Percentiles rank a stretch among this genome's conserved stretches.
phyloP scores from a whole-genome alignment of 2,797 vertebrate species.

The Sternarchorhynchus goeldii region DNA sequence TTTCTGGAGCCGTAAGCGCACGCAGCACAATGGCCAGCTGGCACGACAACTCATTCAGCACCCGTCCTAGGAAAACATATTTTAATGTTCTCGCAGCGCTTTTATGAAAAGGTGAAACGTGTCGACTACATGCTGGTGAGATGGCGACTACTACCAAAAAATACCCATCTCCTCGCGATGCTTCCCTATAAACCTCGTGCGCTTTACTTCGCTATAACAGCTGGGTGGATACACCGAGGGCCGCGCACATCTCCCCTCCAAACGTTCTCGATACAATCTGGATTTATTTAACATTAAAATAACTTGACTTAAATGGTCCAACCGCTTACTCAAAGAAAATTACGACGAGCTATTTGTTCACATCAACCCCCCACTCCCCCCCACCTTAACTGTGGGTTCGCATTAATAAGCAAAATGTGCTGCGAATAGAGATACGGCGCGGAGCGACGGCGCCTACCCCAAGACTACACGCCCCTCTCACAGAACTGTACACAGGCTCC shows the following conservation, averaged over 20 bases:
- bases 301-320: not conserved
- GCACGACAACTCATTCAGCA: not conserved
- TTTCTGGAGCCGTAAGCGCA: not conserved
- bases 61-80: not conserved
- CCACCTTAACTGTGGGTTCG: conserved; percentile 37
- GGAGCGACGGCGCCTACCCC: conserved; percentile 46
- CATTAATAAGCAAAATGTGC: conserved; percentile 12
- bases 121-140: not conserved
- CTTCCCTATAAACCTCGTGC: no score
- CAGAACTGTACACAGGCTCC: not conserved
- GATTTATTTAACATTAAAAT: not conserved
- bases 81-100: not conserved
- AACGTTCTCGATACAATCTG: not conserved
- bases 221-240: not conserved
- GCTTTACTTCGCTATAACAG: not conserved
- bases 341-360: no score
- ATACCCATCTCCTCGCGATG: not conserved
- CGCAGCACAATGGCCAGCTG: not conserved
- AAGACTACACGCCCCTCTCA: conserved; percentile 66
- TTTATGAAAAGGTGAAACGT: not conserved
- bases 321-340: no score
- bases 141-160: not conserved
- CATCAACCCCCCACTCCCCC: conserved; percentile 18
- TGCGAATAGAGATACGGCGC: conserved; percentile 53
- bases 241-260: not conserved